A percentile compares a stretch with the other conserved stretches of the same genome.
Evolutionary conservation across 2,797 vertebrate species (phyloP).

Genomic region (Carapus acus): DNA sequence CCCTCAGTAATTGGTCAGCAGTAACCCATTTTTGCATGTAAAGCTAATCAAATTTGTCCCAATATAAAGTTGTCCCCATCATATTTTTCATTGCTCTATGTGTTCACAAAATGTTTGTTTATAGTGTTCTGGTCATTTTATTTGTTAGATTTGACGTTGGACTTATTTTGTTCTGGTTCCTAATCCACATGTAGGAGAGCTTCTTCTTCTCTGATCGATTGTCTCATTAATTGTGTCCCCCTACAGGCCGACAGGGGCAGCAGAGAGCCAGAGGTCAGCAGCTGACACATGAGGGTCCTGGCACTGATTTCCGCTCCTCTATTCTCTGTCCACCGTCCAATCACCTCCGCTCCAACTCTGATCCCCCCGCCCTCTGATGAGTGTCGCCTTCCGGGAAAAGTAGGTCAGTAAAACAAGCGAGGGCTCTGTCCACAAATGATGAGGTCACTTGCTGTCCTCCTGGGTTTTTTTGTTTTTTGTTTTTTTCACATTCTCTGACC

Average conservation of each 20-base stretch:
- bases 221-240: conserved; percentile 49
- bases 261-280: conserved; percentile 40
- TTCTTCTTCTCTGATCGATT: conserved; percentile 58
- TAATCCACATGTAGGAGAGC: no score
- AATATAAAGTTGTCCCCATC: no score
- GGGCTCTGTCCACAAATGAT: conserved; percentile 13
- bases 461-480: no score
- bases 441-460: conserved; percentile 31
- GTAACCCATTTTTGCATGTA: no score
- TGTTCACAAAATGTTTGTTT: no score
- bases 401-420: conserved; percentile 16
- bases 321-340: conserved; percentile 41
- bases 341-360: conserved; percentile 16
- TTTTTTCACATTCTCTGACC: no score
- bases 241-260: conserved; percentile 28
- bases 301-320: conserved; percentile 51
- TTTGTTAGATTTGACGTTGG: no score
- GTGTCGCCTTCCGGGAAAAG: conserved; percentile 31
- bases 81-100: no score
- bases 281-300: conserved; percentile 48
- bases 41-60: no score
- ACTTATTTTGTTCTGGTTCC: no score
- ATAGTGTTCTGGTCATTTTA: no score
- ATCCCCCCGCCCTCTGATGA: conserved; percentile 56
- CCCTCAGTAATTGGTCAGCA: no score